Evolutionary conservation across 2,888 invertebrate genomes (phyloP).

Genomic region (Lysandra coridon): DNA sequence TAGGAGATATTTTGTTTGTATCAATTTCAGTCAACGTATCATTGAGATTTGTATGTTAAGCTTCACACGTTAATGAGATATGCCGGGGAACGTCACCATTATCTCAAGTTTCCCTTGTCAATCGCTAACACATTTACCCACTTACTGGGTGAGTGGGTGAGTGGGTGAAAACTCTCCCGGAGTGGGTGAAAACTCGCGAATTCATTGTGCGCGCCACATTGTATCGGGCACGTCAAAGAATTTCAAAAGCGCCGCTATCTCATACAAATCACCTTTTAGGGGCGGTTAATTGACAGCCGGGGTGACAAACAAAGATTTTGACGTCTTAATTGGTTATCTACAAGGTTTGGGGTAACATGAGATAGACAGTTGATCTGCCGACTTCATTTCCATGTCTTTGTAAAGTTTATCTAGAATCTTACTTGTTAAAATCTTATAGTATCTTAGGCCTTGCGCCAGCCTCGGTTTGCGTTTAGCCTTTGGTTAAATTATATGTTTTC

Average conservation of each 20-base stretch:
- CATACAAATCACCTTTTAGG: slow-evolving; percentile 70
- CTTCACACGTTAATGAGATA: slow-evolving; percentile 25
- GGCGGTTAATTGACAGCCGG: slow-evolving; percentile 63
- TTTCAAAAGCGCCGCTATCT: slow-evolving; percentile 77
- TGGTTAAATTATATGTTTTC: too few species aligned
- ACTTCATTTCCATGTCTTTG: neutral
- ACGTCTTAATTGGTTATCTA: slow-evolving; percentile 15
- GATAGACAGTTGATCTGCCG: neutral
- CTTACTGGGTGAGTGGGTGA: slow-evolving; percentile 65
- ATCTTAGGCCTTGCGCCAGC: too few species aligned
- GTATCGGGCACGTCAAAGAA: slow-evolving; percentile 78
- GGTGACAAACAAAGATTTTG: neutral
- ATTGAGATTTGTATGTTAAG: slow-evolving; percentile 17
- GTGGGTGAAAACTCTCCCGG: slow-evolving; percentile 59
- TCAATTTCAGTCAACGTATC: neutral
- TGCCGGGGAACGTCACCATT: slow-evolving; percentile 59
- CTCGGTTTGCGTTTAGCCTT: too few species aligned
- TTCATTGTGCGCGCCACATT: slow-evolving; percentile 63
- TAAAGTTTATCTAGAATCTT: neutral
- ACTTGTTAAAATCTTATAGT: neutral
- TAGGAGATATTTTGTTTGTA: neutral
- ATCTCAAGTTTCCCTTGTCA: slow-evolving; percentile 65
- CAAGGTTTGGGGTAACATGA: neutral
- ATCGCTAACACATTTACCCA: slow-evolving; percentile 79
- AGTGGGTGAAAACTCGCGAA: slow-evolving; percentile 63